Evolutionary conservation across 2,888 invertebrate genomes (phyloP).

Genomic region (Cryptus viduatorius): DNA sequence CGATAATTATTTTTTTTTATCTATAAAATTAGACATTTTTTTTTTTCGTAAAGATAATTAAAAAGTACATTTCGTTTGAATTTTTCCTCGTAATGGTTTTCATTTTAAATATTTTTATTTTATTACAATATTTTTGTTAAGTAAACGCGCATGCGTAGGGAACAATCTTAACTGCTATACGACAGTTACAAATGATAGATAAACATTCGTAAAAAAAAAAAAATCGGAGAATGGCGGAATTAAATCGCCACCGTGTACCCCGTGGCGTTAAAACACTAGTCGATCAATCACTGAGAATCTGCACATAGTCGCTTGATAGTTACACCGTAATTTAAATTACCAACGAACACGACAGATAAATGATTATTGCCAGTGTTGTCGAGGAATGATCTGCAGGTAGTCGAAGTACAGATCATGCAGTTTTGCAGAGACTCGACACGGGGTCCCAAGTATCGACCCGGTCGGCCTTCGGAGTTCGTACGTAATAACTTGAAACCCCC

Average conservation of each 20-base stretch:
- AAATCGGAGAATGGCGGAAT: not conserved
- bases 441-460: slow-evolving; percentile 56
- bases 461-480: slow-evolving; percentile 63
- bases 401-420: slow-evolving; percentile 43
- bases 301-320: not conserved
- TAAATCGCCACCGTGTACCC: not conserved
- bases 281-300: not conserved
- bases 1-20: too few species aligned
- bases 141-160: too few species aligned
- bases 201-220: too few species aligned
- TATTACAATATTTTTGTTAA: too few species aligned
- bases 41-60: too few species aligned
- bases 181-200: too few species aligned
- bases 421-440: slow-evolving; percentile 39
- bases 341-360: slow-evolving; percentile 2
- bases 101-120: too few species aligned
- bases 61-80: too few species aligned
- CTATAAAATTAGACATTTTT: too few species aligned
- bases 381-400: slow-evolving; percentile 48
- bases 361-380: slow-evolving; percentile 12
- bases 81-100: too few species aligned
- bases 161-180: too few species aligned
- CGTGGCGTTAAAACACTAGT: not conserved
- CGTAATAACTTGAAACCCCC: slow-evolving; percentile 48
- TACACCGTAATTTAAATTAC: slow-evolving; percentile 22